phyloP scores from a whole-genome alignment of 2,888 invertebrate genomes.

The Dusona sp. region DNA sequence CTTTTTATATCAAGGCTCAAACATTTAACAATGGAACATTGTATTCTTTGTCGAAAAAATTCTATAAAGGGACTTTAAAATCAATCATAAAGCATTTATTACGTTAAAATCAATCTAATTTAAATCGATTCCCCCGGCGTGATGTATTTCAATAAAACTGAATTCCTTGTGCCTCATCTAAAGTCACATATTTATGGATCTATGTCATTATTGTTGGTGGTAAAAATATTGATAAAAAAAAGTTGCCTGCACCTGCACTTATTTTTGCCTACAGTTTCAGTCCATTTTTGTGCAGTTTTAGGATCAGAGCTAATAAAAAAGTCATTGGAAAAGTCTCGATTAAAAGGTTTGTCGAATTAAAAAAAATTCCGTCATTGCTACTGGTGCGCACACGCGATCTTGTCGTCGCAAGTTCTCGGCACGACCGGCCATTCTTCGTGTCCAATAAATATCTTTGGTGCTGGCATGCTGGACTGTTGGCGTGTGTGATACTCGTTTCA shows the following conservation, averaged over 20 bases:
- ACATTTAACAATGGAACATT: not conserved
- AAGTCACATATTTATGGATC: not conserved
- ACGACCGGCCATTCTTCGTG: slow-evolving; percentile 32
- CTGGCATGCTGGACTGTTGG: slow-evolving; percentile 11
- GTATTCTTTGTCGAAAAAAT: not conserved
- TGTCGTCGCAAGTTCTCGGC: slow-evolving; percentile 21
- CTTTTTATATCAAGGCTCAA: not conserved
- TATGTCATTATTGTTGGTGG: not conserved
- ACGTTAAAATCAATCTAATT: not conserved
- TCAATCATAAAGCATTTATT: not conserved
- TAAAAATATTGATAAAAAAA: not conserved
- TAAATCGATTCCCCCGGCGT: not conserved
- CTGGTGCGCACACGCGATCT: slow-evolving; percentile 25
- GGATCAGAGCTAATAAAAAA: not conserved
- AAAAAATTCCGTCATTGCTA: slow-evolving; percentile 16
- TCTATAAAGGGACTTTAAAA: not conserved
- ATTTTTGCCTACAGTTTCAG: not conserved
- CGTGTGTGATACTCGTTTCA: slow-evolving; percentile 45
- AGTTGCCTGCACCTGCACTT: not conserved
- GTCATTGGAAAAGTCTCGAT: slow-evolving; percentile 17
- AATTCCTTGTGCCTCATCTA: not conserved
- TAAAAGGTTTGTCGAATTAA: slow-evolving; percentile 22
- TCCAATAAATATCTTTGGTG: slow-evolving; percentile 42
- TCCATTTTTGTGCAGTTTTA: not conserved
- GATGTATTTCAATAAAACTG: not conserved